Conservation (phyloP, 2,797 vertebrate species). For the Lutjanus argentimaculatus region DNA sequence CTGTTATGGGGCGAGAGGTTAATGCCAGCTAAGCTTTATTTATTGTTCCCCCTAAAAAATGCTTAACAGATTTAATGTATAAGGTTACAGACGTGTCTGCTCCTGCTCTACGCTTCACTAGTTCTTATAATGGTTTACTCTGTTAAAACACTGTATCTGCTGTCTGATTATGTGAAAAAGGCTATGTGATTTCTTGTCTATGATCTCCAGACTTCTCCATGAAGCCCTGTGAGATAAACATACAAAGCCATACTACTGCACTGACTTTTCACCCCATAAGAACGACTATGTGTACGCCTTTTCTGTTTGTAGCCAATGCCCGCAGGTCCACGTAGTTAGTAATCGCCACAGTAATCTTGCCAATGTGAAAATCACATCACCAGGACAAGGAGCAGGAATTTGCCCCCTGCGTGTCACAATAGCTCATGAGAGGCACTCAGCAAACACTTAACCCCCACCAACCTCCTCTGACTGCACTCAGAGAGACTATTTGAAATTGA, state of each 20-base stretch:
- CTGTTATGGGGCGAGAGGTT: constrained; percentile 84
- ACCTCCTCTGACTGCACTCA: constrained; percentile 49
- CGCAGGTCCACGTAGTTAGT: constrained; percentile 23
- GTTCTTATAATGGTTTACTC: constrained; percentile 73
- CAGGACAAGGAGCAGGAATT: constrained; percentile 75
- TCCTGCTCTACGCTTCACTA: constrained; percentile 64
- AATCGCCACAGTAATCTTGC: constrained; percentile 54
- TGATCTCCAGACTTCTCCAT: constrained; percentile 45
- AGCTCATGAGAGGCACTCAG: constrained; percentile 72
- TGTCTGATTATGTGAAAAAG: constrained; percentile 54
- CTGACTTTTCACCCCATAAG: constrained; percentile 12
- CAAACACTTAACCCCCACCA: constrained; percentile 73
- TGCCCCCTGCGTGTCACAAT: constrained; percentile 72
- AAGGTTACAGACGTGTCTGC: constrained; percentile 81
- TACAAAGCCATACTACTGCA: neutral
- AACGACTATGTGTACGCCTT: neutral
- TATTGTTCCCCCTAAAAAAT: constrained; percentile 87
- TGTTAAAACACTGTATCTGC: constrained; percentile 65
- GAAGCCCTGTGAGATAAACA: constrained; percentile 41
- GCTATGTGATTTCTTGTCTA: constrained; percentile 37
- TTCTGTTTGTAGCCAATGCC: constrained; percentile 32
- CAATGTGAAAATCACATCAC: constrained; percentile 69
- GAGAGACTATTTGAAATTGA: constrained; percentile 42
- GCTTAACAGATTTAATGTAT: constrained; percentile 86
- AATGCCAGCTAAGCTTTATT: constrained; percentile 89